Conservation (phyloP, 2,888 invertebrate genomes). For the Orthosia gothica region DNA sequence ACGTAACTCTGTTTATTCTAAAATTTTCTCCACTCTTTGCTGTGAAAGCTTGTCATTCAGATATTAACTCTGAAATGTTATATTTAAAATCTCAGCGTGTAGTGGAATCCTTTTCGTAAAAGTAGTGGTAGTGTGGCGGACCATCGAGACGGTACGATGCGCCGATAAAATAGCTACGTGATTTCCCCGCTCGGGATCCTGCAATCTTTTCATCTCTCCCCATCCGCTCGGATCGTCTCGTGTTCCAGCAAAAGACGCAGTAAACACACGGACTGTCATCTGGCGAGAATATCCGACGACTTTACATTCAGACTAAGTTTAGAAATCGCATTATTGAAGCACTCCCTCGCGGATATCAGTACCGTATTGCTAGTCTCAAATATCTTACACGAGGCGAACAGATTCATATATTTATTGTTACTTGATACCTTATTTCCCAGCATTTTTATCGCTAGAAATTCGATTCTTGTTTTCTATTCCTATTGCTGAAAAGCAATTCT, state of each 20-base stretch:
- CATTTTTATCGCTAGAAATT: conserved; percentile 58
- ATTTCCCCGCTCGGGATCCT: conserved; percentile 82
- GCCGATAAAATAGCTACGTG: conserved; percentile 88
- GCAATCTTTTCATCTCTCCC: conserved; percentile 86
- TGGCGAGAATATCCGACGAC: conserved; percentile 82
- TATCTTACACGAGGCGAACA: conserved; percentile 71
- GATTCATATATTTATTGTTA: conserved; percentile 68
- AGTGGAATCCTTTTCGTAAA: conserved; percentile 66
- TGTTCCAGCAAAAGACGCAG: conserved; percentile 75
- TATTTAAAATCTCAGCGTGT: conserved; percentile 62
- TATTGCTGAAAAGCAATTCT: conserved; percentile 50
- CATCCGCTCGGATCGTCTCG: conserved; percentile 72
- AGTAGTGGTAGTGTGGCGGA: conserved; percentile 64
- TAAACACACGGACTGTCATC: conserved; percentile 86
- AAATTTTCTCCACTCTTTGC: conserved; percentile 9
- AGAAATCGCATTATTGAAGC: conserved; percentile 85
- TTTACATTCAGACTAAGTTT: conserved; percentile 85
- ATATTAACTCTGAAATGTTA: conserved; percentile 52
- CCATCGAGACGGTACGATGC: conserved; percentile 78
- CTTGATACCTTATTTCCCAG: conserved; percentile 56
- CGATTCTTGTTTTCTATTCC: conserved; percentile 49
- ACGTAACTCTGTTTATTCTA: background rate
- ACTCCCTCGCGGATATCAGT: conserved; percentile 77
- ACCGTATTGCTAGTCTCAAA: conserved; percentile 70
- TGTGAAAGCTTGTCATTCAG: conserved; percentile 26